Conservation (phyloP, 2,888 invertebrate species). For the Drosophila vallismaia region DNA sequence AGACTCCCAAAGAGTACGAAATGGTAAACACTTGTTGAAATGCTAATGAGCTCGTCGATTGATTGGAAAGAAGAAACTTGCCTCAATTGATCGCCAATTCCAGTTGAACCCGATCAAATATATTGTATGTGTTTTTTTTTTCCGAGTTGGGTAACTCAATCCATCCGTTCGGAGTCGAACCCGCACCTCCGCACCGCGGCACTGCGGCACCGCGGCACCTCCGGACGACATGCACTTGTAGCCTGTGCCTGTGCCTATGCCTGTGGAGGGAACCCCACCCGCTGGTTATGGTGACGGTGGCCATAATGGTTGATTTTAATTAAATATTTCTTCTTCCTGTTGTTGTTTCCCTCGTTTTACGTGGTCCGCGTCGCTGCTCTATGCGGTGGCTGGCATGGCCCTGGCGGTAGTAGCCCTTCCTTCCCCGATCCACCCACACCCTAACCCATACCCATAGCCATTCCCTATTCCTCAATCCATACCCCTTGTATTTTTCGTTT, state of each 20-base stretch:
- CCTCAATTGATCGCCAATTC: conserved; percentile 42
- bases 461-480: conserved; percentile 7
- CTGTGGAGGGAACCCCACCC: conserved; percentile 35
- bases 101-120: conserved; percentile 27
- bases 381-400: conserved; percentile 28
- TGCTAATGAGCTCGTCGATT: conserved; percentile 37
- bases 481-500: neutral
- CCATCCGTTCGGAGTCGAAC: conserved; percentile 15
- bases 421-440: neutral
- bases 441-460: neutral
- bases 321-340: conserved; percentile 84
- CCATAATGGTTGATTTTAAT: conserved; percentile 82
- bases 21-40: conserved; percentile 33
- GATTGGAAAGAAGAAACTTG: neutral
- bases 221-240: conserved; percentile 4
- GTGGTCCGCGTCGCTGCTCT: conserved; percentile 35
- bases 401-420: conserved; percentile 1
- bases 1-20: conserved; percentile 30
- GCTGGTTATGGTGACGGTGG: conserved; percentile 66
- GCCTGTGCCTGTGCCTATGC: neutral
- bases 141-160: conserved; percentile 8
- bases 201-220: neutral
- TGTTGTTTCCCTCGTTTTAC: conserved; percentile 64
- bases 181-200: neutral
- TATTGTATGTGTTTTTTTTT: neutral